Evolutionary conservation across 2,797 vertebrate species (phyloP), one percentile per base, ranked within the genome.

Genomic region (Phrynocephalus forsythii): DNA sequence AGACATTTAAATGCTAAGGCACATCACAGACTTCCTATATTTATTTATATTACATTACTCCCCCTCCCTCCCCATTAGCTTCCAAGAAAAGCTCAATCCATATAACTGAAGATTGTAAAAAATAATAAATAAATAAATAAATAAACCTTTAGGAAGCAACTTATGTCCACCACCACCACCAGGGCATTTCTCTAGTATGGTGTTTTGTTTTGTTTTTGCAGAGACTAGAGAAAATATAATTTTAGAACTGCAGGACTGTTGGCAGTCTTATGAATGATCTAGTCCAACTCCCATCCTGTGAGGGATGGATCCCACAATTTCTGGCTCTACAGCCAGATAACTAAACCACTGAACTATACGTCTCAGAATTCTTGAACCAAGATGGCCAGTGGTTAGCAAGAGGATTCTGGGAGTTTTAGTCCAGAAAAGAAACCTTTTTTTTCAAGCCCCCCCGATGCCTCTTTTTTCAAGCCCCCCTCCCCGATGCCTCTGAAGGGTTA

Each of bases 1-100:
- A 91, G 68, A 89, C 92, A 89, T 90, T 94, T 94, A 95, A 79
- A 89, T 1, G n/a, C 83, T 67, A 82, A 86, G 48, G 92, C 81
- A 67, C 73, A 76, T 91, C 90, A 88, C 80, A 83, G 87, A 91
- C 77, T 60, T n/a, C 89, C 89, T 87, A 84, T 81, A 87, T 94
- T 94, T 92, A 93, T 91, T 87, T 90, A 44, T 22, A 18, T 16
- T 24, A n/a, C 7, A n/a, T 73, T 60, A 6, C 69, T 48, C 18
- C 28, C 66, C 13, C 52, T 16, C 11, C 6, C 26, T 33, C 15
- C 10, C 15, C 50, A 50, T 86, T 79, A 86, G n/a, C 89, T 90
- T 93, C 92, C 91, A 89, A 94, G 92, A 93, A 94, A 79, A 60
- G 68, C 52, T 85, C 81, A 6, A 81, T 76, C 77, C 63, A 44